A percentile compares a stretch with the other conserved stretches of the same genome.
phyloP scores from a whole-genome alignment of 2,797 vertebrate species.

The Okamejei kenojei region DNA sequence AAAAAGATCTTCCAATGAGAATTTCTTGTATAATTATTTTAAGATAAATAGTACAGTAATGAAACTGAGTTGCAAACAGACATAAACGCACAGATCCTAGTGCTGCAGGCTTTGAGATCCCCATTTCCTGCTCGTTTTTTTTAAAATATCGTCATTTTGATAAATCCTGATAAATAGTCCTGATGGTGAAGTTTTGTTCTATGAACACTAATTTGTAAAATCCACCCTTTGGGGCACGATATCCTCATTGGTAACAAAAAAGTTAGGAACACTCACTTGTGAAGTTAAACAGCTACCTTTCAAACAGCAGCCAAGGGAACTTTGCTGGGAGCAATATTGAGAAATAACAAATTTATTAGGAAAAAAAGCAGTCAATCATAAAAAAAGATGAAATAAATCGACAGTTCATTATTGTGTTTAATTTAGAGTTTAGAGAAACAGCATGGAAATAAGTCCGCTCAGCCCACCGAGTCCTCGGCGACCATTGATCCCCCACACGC shows the following conservation, averaged over 20 bases:
- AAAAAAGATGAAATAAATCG: background rate
- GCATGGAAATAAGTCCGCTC: too few species aligned
- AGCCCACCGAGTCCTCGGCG: too few species aligned
- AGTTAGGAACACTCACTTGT: background rate
- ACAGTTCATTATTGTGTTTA: background rate
- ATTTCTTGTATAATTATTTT: background rate
- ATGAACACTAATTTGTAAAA: background rate
- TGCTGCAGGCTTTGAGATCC: background rate
- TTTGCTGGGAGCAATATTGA: background rate
- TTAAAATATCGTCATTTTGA: background rate
- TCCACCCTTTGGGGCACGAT: background rate
- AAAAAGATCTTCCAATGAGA: background rate
- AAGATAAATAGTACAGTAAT: background rate
- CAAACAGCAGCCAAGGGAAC: background rate
- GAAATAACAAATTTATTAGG: background rate
- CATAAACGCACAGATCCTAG: background rate
- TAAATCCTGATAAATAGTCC: background rate
- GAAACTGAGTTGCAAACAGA: background rate
- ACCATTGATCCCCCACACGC: too few species aligned
- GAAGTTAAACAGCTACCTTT: background rate
- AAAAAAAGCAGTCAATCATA: background rate
- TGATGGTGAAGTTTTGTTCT: background rate
- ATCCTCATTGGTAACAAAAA: background rate
- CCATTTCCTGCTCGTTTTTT: background rate
- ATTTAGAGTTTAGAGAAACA: too few species aligned